Evolutionary conservation across 2,797 vertebrate species (phyloP).

Genomic region (Tolypeutes matacus): DNA sequence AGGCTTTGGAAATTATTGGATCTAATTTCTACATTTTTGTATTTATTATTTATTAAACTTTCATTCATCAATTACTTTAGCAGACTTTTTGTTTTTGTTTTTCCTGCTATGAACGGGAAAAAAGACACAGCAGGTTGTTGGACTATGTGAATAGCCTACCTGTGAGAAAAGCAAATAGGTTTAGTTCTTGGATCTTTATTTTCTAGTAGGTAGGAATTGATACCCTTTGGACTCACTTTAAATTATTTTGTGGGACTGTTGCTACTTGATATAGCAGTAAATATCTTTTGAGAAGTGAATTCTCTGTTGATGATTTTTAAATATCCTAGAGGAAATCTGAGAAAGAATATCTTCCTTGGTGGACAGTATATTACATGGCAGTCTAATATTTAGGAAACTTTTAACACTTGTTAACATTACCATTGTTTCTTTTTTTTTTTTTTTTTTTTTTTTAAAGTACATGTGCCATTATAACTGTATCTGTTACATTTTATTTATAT

Average conservation of each 20-base stretch:
- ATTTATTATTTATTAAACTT: background rate
- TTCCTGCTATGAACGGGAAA: background rate
- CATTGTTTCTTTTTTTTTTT: background rate
- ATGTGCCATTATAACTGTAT: too few species aligned
- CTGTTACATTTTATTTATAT: too few species aligned
- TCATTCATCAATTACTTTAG: background rate
- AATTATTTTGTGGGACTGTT: background rate
- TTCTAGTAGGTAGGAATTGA: background rate
- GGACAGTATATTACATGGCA: background rate
- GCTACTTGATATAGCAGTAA: background rate
- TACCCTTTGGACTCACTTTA: background rate
- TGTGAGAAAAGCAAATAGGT: background rate
- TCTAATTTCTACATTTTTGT: background rate
- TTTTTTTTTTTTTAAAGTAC: too few species aligned
- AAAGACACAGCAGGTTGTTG: background rate
- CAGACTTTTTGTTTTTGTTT: background rate
- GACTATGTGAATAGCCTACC: background rate
- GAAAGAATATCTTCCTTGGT: background rate
- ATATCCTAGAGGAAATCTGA: background rate
- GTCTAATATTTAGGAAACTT: background rate
- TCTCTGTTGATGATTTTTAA: background rate
- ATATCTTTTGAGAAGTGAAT: slow-evolving; percentile 25
- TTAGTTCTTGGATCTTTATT: background rate
- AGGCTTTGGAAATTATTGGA: background rate
- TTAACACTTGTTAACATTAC: background rate